Percentiles rank a stretch among this genome's conserved stretches.
These are phyloP conservation scores for Cylloceria caligata DNA, from an alignment of 2,888 invertebrate species.

Conservation along the genomic window DNA sequence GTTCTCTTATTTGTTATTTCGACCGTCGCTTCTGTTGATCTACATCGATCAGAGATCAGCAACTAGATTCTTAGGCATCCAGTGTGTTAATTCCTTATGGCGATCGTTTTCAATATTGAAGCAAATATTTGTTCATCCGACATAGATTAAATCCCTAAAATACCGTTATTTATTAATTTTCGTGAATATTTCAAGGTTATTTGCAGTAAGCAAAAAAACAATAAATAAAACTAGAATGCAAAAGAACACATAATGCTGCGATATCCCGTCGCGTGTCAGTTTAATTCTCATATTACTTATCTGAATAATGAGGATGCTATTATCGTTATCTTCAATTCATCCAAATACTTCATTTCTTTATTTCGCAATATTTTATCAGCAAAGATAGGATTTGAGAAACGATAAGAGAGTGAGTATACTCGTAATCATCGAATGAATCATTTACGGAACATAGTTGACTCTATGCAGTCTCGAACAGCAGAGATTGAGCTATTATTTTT, in stretches of 20 bases:
- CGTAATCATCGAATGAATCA: not conserved
- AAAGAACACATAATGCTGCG: not conserved
- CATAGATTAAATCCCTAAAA: not conserved
- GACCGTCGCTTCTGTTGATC: not conserved
- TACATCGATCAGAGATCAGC: not conserved
- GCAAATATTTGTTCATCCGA: not conserved
- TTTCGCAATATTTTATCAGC: conserved; percentile 1
- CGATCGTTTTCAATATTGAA: not conserved
- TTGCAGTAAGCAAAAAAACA: not conserved
- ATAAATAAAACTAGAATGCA: not conserved
- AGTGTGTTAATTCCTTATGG: not conserved
- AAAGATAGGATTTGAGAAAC: not conserved
- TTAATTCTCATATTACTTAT: conserved; percentile 7
- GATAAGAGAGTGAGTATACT: not conserved
- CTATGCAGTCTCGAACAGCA: not conserved
- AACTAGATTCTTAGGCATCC: not conserved
- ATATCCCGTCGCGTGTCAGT: not conserved
- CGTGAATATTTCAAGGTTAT: not conserved
- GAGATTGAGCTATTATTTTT: no score
- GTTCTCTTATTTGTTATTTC: not conserved
- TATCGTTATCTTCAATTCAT: conserved; percentile 3
- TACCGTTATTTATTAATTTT: not conserved
- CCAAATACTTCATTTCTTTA: not conserved
- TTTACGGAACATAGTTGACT: not conserved
- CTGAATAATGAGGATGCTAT: not conserved